Evolutionary conservation across 2,797 vertebrate species (phyloP), one percentile per base, ranked within the genome.

Genomic region (Chloroceryle inda): DNA sequence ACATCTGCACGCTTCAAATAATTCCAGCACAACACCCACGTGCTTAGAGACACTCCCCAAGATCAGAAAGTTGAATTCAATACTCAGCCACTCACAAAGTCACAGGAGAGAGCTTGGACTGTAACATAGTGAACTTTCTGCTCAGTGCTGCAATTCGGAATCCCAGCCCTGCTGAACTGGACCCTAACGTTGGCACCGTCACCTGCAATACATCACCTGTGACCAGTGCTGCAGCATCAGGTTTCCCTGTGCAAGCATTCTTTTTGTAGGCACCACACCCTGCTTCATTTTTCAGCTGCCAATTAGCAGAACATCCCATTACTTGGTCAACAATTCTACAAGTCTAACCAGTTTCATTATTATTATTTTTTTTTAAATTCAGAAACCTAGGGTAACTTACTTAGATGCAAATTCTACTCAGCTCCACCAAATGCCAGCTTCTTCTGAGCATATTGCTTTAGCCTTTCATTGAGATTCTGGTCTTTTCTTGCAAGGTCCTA

Each of bases 61-160:
- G 94, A 95, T 62, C 71, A 69, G 72, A 94, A 96, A 97, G 94
- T 86, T 73, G 14, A 94, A 95, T 96, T 96, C 93, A 96, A 85
- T 92, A 93, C 96, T 97, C 79, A 94, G 85, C 88, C 82, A 73
- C 89, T 91, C 40, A 78, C 74, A 88, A 93, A 96, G 91, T 19
- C 83, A 44, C 85, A 42, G 86, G 61, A 68, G 80, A 77, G 27
- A 92, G 91, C 80, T 73, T 80, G 85, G 80, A 40, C 64, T 92
- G 35, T 21, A 31, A 35, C 2, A 87, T 89, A 95, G 86, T 33
- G 89, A 95, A 68, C 59, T 93, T 78, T 73, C 78, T 91, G 94
- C 92, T 94, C 84, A 62, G 78, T 7, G n/a, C 75, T 94, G 92
- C 55, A 72, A 18, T 31, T 83, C 37, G 4, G 52, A 88, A 40